phyloP scores from a whole-genome alignment of 92 coral and sea anemone species.

The Porites lobata region DNA sequence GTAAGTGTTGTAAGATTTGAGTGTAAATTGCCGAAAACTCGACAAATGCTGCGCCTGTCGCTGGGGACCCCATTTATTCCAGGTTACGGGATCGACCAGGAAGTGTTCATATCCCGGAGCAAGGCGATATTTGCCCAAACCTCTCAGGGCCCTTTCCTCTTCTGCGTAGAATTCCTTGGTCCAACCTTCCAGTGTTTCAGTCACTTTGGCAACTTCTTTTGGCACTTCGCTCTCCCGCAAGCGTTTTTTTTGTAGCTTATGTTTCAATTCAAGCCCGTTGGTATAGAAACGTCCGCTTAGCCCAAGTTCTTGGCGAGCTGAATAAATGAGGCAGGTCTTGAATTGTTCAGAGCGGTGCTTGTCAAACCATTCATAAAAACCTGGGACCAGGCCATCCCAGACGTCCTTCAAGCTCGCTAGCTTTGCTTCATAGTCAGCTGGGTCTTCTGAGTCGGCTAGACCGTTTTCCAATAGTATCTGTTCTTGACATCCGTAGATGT shows the following conservation, averaged over 20 bases:
- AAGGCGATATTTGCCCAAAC: conserved; percentile 70
- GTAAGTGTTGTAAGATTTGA: conserved; percentile 62
- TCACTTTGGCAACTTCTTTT: conserved; percentile 51
- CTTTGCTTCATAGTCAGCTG: conserved; percentile 56
- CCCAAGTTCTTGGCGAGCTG: conserved; percentile 28
- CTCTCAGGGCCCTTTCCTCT: conserved; percentile 51
- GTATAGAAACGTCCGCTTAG: conserved; percentile 54
- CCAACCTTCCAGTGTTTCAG: conserved; percentile 42
- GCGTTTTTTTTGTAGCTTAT: conserved; percentile 63
- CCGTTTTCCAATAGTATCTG: conserved; percentile 56
- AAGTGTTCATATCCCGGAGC: conserved; percentile 73
- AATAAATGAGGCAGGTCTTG: conserved; percentile 25
- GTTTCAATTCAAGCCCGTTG: conserved; percentile 64
- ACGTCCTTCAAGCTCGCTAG: conserved; percentile 35
- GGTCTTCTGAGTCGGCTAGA: conserved; percentile 69
- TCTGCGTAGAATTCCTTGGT: conserved; percentile 48
- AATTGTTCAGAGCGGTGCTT: conserved; percentile 27
- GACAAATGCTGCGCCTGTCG: conserved; percentile 65
- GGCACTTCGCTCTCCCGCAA: conserved; percentile 47
- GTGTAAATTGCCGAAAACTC: conserved; percentile 43
- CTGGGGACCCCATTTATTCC: conserved; percentile 65
- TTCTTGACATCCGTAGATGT: conserved; percentile 58
- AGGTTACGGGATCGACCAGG: conserved; percentile 43
- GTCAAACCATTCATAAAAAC: conserved; percentile 52
- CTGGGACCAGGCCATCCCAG: conserved; percentile 60